phyloP scores from a whole-genome alignment of 2,888 invertebrate genomes.

The Rhamphomyia laevipes region DNA sequence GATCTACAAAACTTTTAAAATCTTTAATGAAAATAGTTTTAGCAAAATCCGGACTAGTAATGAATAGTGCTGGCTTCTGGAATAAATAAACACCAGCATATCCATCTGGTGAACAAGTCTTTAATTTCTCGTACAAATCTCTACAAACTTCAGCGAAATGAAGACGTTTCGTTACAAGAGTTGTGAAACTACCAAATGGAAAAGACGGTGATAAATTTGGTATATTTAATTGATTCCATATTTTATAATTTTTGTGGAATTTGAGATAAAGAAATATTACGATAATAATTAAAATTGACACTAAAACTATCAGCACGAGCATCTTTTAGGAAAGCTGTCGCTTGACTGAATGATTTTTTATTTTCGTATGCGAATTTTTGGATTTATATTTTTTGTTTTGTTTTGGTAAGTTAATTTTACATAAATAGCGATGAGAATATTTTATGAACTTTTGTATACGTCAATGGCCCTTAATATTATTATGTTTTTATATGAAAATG shows the following conservation, averaged over 20 bases:
- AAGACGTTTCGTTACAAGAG: neutral
- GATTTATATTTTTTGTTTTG: too few relatives aligned
- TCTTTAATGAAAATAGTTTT: constrained; percentile 13
- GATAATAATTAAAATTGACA: neutral
- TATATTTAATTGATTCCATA: constrained; percentile 11
- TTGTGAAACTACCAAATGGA: constrained; percentile 12
- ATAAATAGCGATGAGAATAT: too few relatives aligned
- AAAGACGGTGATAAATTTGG: constrained; percentile 12
- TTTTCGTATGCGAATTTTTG: too few relatives aligned
- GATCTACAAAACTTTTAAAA: constrained; percentile 13
- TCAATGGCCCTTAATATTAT: too few relatives aligned
- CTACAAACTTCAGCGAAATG: constrained; percentile 6
- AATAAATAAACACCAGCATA: constrained; percentile 13
- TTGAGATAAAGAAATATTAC: neutral
- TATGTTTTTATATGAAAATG: too few relatives aligned
- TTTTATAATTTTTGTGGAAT: constrained; percentile 1
- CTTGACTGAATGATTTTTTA: too few relatives aligned
- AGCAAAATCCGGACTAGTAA: constrained; percentile 10
- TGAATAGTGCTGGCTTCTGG: constrained; percentile 9
- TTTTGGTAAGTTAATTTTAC: too few relatives aligned
- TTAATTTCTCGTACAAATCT: constrained; percentile 11
- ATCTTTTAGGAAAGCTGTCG: too few relatives aligned
- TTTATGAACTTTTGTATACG: too few relatives aligned
- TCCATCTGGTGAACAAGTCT: constrained; percentile 3
- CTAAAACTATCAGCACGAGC: neutral